phyloP scores from a whole-genome alignment of 30 jellyfish, hydroid and myxozoan species.

The Rhopilema esculentum region DNA sequence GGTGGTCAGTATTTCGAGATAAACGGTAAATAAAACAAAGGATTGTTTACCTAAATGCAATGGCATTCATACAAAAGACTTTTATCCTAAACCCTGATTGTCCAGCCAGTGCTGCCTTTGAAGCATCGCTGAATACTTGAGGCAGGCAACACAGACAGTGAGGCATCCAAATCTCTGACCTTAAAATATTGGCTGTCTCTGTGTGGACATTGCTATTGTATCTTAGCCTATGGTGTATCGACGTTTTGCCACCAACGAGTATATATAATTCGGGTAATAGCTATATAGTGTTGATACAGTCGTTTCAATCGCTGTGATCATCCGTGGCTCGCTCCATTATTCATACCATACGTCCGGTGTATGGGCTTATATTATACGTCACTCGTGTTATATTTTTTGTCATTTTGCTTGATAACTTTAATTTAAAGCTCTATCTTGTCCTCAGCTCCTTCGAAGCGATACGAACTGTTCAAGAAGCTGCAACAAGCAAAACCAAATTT shows the following conservation, averaged over 20 bases:
- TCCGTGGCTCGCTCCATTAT: too few relatives aligned
- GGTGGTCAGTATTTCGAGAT: too few relatives aligned
- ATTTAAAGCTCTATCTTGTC: neutral
- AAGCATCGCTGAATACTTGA: neutral
- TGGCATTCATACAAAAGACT: neutral
- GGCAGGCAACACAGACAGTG: neutral
- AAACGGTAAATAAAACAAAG: neutral
- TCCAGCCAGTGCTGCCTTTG: neutral
- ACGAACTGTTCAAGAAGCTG: slow-evolving; percentile 61
- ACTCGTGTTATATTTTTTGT: too few relatives aligned
- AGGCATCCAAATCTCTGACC: neutral
- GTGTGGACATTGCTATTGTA: too few relatives aligned
- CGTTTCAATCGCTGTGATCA: too few relatives aligned
- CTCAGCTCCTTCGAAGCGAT: slow-evolving; percentile 73
- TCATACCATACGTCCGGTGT: too few relatives aligned
- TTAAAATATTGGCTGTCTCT: too few relatives aligned
- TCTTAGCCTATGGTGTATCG: too few relatives aligned
- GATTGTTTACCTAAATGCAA: neutral
- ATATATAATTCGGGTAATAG: too few relatives aligned
- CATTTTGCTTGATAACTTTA: neutral
- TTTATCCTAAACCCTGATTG: neutral
- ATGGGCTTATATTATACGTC: too few relatives aligned
- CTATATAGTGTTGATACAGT: too few relatives aligned
- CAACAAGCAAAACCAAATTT: slow-evolving; percentile 54
- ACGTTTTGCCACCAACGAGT: too few relatives aligned